Base-by-base conservation (phyloP, 2,888 invertebrate species). In the Marronus borbonicus region DNA sequence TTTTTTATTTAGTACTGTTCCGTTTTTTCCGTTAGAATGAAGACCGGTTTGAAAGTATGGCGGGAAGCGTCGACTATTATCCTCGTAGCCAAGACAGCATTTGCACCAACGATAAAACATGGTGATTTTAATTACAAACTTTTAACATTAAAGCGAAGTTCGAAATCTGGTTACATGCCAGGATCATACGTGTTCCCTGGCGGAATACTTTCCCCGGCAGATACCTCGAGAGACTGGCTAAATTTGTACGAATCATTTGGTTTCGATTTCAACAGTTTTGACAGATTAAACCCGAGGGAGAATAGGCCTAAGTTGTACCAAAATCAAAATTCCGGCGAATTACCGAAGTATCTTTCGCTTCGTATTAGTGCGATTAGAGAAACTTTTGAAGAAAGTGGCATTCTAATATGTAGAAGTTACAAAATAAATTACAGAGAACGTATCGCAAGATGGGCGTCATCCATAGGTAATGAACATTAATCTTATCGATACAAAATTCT, bases 351-450 rank as follows among this genome's bases (percentile, higher is more conserved):
- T 86, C 89, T 97, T 78, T 93, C 95, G 1, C 89, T 97, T 75
- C 90, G 97, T 84, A 93, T 98, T 82, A 93, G 95, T 74, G 97
- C 97, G 0, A 94, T 97, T 76, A 89, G 95, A 68, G 97, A 98
- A 89, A 94, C 96, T 7, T 98, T 98, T 89, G 97, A 98, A 87
- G 97, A 98, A 88, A 92, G 95, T 81, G 97, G 97, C 0, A 89
- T 97, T 74, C 89, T 96, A 50, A 86, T 96, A 36, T 94, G 95
- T 85, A 92, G 91, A 83, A 89, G 88, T 74, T 88, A 88, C 3
- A 87, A 87, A 62, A 89, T 90, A 39, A 85, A 89, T 39, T 85
- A 88, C 5, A 86, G 85, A 78, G 83, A 84, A n/a, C 83, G 86
- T 17, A 74, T 80, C 31, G 81, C 83, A 14, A 77, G 81, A 66